Base-by-base conservation (phyloP, 2,113 vertebrate species). In the Datnioides undecimradiatus region DNA sequence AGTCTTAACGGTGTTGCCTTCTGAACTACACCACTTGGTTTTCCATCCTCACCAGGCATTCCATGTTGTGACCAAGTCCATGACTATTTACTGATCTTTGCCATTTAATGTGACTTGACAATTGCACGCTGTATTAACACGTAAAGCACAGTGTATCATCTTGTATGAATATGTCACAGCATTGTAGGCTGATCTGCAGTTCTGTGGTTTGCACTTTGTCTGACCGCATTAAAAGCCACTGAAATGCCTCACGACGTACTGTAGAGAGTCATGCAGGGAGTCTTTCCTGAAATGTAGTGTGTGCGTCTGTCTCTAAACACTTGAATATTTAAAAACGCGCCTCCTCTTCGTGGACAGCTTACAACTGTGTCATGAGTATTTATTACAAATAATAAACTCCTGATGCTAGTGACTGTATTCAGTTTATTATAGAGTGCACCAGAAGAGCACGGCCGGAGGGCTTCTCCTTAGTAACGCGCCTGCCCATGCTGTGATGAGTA, bases 381-480 rank as follows among this genome's bases (percentile, higher is more conserved):
- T 81, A 82, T 82, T 31, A 17, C 25, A 23, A 62, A 79, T 46
- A 87, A 86, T 83, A 87, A 86, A 89, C 17, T 1, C 69, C 17
- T 84, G 19, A 65, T 62, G 57, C 45, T 40, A 40, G 2, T 52
- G 6, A 25, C 36, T 78, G 31, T 17, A 7, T 58, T 49, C 16
- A 11, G 14, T 48, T 73, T 21, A 57, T 23, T 58, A 19, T 33
- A 52, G 10, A 2, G 12, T 13, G 54, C 21, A 82, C 4, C 31
- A 51, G 17, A 60, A 33, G 19, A 21, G 63, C 19, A 57, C n/a
- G 14, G 29, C 40, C 11, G 23, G 23, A 54, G 16, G 55, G 34
- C 45, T 38, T 73, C 38, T 8, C 6, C n/a, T n/a, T n/a, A n/a
- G n/a, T 23, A 55, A 64, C 58, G 64, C 43, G 23, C 23, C 11